Evolutionary conservation across 2,113 vertebrate species (phyloP), one percentile per base, ranked within the genome.

Genomic region (Cygnus atratus): DNA sequence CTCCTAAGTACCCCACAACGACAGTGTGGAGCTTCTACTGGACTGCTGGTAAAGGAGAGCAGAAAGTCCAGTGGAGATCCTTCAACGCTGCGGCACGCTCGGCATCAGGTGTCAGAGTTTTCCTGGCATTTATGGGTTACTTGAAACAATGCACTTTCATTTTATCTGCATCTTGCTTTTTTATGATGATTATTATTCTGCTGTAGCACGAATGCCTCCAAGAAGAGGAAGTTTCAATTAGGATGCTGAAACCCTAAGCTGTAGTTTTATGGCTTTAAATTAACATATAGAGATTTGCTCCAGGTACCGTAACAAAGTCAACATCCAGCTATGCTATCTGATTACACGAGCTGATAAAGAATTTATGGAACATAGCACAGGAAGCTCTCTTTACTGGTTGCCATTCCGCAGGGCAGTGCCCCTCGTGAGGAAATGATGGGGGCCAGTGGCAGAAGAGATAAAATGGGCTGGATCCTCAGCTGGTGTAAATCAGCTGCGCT

Each of bases 211-310:
- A 94, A 91, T 80, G 95, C 95, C 92, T 90, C 71, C 63, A 63
- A 96, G 94, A 95, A 74, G 67, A 95, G 96, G 94, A 96, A 96
- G 93, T 96, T 96, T 96, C 88, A 97, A 95, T 96, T 94, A 96
- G 96, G 95, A 62, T 24, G 29, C 87, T 58, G 65, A 94, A 96
- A 93, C 91, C 84, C 54, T 90, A 95, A 96, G 93, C 97, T 96
- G 90, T 37, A 97, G 85, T 93, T 97, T 97, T 97, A 96, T 84
- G 87, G 95, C 94, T 97, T 96, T 97, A 92, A 93, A 91, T 93
- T 92, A 96, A 94, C 95, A 93, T 95, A 71, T 62, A 86, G 88
- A 87, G 92, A 90, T 92, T 93, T 54, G 95, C 95, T 95, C 61
- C 79, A 95, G 96, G 95, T 97, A 93, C 93, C 75, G 65, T 96